These are phyloP conservation scores for Ctenodactylus gundi DNA, from an alignment of 2,113 vertebrate species.

Conservation along the genomic window DNA sequence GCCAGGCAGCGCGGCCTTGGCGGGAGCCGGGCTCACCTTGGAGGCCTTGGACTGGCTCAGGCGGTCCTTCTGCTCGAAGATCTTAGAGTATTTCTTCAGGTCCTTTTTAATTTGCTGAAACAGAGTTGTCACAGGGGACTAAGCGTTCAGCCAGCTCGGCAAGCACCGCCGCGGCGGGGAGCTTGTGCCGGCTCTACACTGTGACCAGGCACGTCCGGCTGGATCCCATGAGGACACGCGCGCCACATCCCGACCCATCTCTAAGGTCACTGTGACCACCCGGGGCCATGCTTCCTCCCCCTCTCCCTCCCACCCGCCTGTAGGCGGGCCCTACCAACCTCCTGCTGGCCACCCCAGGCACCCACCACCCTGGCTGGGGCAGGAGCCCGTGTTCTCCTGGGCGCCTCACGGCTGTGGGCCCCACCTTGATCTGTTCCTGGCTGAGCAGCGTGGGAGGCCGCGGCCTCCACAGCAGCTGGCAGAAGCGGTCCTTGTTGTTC, in stretches of 20 bases:
- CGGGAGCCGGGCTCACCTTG: conserved; percentile 93
- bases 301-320: no score
- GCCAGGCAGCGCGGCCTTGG: no score
- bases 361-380: neutral
- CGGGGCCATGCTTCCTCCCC: rapidly evolving
- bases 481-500: conserved; percentile 98
- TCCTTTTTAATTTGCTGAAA: conserved; percentile 97
- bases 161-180: no score
- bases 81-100: conserved; percentile 99
- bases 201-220: neutral
- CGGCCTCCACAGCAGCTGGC: conserved; percentile 97
- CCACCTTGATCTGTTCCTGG: conserved; percentile 92
- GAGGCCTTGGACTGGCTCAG: conserved; percentile 99
- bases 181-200: no score
- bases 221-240: no score
- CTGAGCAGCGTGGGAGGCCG: conserved; percentile 92
- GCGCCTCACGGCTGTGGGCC: rapidly evolving
- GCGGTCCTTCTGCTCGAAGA: conserved; percentile 99
- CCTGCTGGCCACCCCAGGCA: neutral
- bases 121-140: conserved; percentile 23
- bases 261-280: rapidly evolving
- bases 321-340: no score
- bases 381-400: neutral
- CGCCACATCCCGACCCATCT: neutral
- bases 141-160: neutral